Base-by-base conservation (phyloP, 2,113 vertebrate species). In the Cynoglossus semilaevis region DNA sequence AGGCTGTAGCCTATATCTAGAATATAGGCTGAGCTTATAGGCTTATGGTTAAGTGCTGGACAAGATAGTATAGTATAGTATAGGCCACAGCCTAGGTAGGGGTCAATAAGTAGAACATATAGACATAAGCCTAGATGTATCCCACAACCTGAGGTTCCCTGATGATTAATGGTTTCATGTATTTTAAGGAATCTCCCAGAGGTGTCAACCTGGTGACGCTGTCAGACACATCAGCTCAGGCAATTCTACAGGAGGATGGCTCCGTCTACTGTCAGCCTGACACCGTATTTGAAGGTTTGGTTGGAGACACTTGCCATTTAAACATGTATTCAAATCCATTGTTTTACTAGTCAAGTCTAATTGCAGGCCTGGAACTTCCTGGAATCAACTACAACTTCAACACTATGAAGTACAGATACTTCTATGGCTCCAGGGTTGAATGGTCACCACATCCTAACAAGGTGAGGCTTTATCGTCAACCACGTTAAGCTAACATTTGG, bases 321-420 rank as follows among this genome's bases (percentile, higher is more conserved):
- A 12, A 41, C 2, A 0, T 6, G 2, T 0, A 5, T 44, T 15
- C 10, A 29, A 17, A n/a, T 8, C 19, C 44, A 6, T 1, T 0
- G 9, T 8, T 8, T 59, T 38, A 76, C 0, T 0, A 2, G 15
- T 53, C 3, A 15, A 16, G 1, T 5, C 15, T 16, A 6, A 51
- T 51, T 16, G 37, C 81, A 99, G 97, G 94, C 49, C 66, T 98
- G 76, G 97, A 99, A 84, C 87, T 98, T 49, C 97, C 96, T 7
- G 88, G 75, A 9, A 94, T 98, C 73, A 98, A 98, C 84, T 96
- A 96, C 1, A 80, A 86, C 41, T 91, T 91, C 72, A 98, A 98
- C 0, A 46, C 88, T 11, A 94, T 88, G 70, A 93, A 82, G 15
- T 93, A 98, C 85, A 89, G 92, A 36, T 95, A 92, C 8, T 58